These are phyloP conservation scores for Epinotia bilunana DNA, from an alignment of 2,888 invertebrate genomes.

Conservation along the genomic window DNA sequence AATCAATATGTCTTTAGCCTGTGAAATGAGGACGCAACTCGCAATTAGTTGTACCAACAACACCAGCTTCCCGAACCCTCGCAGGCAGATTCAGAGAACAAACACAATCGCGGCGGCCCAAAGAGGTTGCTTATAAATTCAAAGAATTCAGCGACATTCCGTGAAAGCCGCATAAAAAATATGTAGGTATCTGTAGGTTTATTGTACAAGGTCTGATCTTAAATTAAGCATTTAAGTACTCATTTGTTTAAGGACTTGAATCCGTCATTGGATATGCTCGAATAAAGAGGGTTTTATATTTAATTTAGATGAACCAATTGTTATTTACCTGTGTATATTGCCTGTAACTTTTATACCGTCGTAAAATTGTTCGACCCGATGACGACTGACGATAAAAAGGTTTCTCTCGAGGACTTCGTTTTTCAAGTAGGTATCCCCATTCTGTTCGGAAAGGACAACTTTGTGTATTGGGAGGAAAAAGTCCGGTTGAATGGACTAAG, in stretches of 20 bases:
- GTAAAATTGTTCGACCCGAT: constrained; percentile 34
- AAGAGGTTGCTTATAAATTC: constrained; percentile 21
- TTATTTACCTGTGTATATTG: constrained; percentile 31
- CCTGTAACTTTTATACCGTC: constrained; percentile 34
- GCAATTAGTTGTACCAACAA: constrained; percentile 40
- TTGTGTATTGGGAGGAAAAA: constrained; percentile 35
- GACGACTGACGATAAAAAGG: constrained; percentile 39
- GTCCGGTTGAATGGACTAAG: constrained; percentile 33
- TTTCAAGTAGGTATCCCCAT: constrained; percentile 13
- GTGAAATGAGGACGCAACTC: constrained; percentile 27
- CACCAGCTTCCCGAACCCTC: constrained; percentile 27
- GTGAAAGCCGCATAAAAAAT: not conserved
- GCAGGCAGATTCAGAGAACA: constrained; percentile 37
- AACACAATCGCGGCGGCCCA: constrained; percentile 24
- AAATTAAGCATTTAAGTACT: constrained; percentile 6
- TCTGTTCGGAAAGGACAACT: constrained; percentile 19
- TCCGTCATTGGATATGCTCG: constrained; percentile 7
- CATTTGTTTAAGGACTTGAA: constrained; percentile 28
- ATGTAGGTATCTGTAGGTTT: not conserved
- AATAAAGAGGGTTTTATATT: constrained; percentile 23
- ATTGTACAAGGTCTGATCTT: constrained; percentile 8
- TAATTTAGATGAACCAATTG: constrained; percentile 36
- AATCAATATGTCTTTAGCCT: constrained; percentile 26
- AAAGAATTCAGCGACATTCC: constrained; percentile 21
- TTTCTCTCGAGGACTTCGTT: constrained; percentile 19